Evolutionary conservation across 2,113 vertebrate genomes (phyloP), one percentile per base, ranked within the genome.

Genomic region (Macrotis lagotis): DNA sequence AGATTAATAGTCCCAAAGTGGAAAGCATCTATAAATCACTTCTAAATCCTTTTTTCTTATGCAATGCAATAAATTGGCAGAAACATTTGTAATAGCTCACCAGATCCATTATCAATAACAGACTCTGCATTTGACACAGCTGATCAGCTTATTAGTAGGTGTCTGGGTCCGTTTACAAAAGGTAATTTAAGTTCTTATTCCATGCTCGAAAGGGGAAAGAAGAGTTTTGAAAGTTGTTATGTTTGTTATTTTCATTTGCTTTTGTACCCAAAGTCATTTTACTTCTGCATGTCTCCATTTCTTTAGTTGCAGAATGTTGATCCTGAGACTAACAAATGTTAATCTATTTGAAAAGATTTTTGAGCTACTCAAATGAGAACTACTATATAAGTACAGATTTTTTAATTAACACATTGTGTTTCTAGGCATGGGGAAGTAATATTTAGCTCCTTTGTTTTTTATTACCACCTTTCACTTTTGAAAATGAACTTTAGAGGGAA

Each of bases 1-100:
- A 98, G 96, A 98, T 98, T 97, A 98, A 98, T 98, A 93, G 49
- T 83, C 96, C 95, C 55, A 93, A 98, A 90, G 89, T 97, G 31
- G 93, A 98, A 97, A 90, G 89, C 19, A 96, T 96, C 28, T 95
- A 96, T 97, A 97, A 98, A 97, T 98, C 92, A 94, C 91, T 7
- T 55, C 3, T 50, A 95, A 96, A 88, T 28, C 31, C 50, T 92
- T 97, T 96, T 94, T 93, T 90, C 94, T 26, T 89, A 94, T 91
- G 59, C 74, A 97, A 95, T 95, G 51, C 25, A 59, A 89, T 51
- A 90, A 93, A 91, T 93, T 97, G 96, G 25, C 83, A 95, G 90
- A 94, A 96, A 74, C 93, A 93, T 51, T 91, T 22, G 94, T 59
- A 90, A 50, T 94, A 74, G 12, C 97, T 98, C 94, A 92, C 92